A percentile compares a stretch with the other conserved stretches of the same genome.
These are phyloP conservation scores for Hypotaenidia philippensis DNA, from an alignment of 2,797 vertebrate genomes.

Conservation along the genomic window DNA sequence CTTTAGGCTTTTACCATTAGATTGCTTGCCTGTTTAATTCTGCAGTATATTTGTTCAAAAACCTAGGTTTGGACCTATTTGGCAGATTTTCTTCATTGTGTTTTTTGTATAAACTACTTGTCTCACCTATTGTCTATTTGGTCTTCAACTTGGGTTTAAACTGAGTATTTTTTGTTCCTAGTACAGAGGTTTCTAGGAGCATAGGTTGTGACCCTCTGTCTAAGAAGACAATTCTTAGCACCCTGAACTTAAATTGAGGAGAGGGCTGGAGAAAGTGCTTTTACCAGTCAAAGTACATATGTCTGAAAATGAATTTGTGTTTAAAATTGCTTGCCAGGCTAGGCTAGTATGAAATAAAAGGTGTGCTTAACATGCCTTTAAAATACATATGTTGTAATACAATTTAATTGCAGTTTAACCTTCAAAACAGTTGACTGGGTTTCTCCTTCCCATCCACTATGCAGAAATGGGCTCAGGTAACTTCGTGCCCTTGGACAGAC, in stretches of 20 bases:
- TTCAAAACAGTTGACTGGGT: background rate
- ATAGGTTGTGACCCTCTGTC: background rate
- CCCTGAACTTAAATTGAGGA: background rate
- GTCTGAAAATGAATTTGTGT: background rate
- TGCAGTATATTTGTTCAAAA: background rate
- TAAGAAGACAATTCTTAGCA: background rate
- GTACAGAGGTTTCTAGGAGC: background rate
- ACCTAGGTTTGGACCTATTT: background rate
- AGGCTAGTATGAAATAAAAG: background rate
- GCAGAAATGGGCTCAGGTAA: background rate
- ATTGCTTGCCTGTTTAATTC: background rate
- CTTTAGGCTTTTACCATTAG: background rate
- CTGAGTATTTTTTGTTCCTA: background rate
- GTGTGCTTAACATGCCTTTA: background rate
- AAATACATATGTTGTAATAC: background rate
- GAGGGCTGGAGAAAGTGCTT: background rate
- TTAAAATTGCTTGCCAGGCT: background rate
- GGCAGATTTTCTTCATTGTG: background rate
- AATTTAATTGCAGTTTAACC: background rate
- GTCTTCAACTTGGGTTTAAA: background rate
- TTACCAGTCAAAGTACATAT: background rate
- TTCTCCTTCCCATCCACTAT: background rate
- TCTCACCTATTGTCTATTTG: background rate
- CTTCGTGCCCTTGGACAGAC: background rate
- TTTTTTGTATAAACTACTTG: background rate